Base-by-base conservation (phyloP, 2,888 invertebrate species). In the Harmothoe impar region DNA sequence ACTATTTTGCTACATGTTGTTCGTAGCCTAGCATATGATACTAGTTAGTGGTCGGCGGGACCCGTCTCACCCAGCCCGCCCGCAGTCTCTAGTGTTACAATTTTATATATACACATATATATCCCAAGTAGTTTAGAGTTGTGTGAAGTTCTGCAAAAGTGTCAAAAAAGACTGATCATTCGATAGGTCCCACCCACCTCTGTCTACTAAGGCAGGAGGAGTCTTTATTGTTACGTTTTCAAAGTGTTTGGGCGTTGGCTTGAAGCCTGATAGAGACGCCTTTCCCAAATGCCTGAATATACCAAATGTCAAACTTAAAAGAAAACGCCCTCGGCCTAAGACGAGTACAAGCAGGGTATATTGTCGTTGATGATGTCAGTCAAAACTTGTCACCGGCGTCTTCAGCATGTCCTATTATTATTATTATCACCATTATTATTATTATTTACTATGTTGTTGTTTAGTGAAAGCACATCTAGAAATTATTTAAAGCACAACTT, bases 1-100 rank as follows among this genome's bases (percentile, higher is more conserved):
- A 86, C 86, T 86, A 86, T 86, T 86, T 86, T 86, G 86, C 86
- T 86, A 86, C 86, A 86, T 86, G 86, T 86, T 86, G 81, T 81
- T 43, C 81, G 81, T 81, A 81, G 81, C 86, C 86, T 86, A 52
- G 86, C 15, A 7, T 43, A n/a, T 77, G 31, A 25, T 25, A 77
- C 31, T 81, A 81, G 81, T 33, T 20, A n/a, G 23, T 81, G 81
- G 81, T 81, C 20, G 35, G 81, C 81, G 81, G 81, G 31, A 31
- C 17, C 31, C 25, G 77, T 77, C 77, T 77, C 77, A 77, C 29
- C 77, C 77, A 81, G 35, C 25, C 35, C 5, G 77, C 81, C 33
- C 35, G 43, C 81, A 33, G n/a, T 23, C 25, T 81, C 43, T 81
- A 81, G 81, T 81, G 81, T 81, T 81, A 81, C 81, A 81, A 33